Base-by-base conservation (phyloP, 1,140 invertebrate species). In the Lithobius niger region DNA sequence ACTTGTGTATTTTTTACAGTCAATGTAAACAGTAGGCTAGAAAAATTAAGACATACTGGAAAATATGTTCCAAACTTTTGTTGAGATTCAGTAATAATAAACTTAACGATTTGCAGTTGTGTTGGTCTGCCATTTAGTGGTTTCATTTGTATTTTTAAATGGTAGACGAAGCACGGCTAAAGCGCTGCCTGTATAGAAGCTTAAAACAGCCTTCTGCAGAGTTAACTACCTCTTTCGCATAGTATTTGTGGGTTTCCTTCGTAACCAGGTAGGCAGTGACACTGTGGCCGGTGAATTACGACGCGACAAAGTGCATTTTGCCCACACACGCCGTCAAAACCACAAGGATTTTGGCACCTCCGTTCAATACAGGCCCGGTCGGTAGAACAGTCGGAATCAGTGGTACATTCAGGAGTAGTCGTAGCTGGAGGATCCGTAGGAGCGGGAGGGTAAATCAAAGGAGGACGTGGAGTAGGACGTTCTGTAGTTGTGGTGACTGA, bases 311-410 rank as follows among this genome's bases (percentile, higher is more conserved):
- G 74, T 42, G 90, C 88, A 72, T 92, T 91, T 60, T 82, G 77
- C 57, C 90, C 89, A 71, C 89, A 94, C 56, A 83, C 84, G 61
- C 83, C 88, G 61, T 84, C 80, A 61, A 91, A 75, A 62, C 79
- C 82, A 75, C 90, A 94, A 60, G 88, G 89, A 74, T 94, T 87
- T 71, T 87, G 78, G 71, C 90, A 94, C 70, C 82, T 76, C 66
- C 79, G 77, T 73, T 85, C 82, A 71, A 89, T 81, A 77, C 90
- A 94, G 67, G 86, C 84, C 76, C 88, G 86, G 72, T 91, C 86
- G 73, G 83, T 82, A 58, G 86, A 80, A 76, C 90, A 94, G 74
- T 91, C 87, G 74, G 79, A 77, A 78, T 93, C 86, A 70, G 81
- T 83, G 72, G 82, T 82, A 76, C 89, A 94, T 80, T 88, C 83